Percentiles rank a stretch among this genome's conserved stretches.
These are phyloP conservation scores for Apotomis capreana DNA, from an alignment of 2,888 invertebrate species.

Conservation along the genomic window DNA sequence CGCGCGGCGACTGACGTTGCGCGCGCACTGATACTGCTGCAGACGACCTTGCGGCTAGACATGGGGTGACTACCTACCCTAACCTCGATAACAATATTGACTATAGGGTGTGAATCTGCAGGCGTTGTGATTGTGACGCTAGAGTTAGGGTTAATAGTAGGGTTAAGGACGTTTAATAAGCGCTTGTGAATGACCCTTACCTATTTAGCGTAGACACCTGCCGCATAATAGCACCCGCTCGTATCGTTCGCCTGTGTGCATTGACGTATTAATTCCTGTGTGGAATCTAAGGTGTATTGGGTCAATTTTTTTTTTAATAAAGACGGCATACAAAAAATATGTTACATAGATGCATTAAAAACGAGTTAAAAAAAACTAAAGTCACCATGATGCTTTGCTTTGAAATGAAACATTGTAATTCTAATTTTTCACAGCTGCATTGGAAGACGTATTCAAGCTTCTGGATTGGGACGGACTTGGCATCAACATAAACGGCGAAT, in stretches of 20 bases:
- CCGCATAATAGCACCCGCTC: neutral
- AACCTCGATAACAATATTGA: conserved; percentile 38
- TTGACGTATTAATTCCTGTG: no score
- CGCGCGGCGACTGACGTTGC: conserved; percentile 46
- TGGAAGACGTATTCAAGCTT: no score
- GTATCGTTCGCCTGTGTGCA: neutral
- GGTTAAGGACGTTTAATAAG: neutral
- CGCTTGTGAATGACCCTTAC: neutral
- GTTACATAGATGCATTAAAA: no score
- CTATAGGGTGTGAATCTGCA: conserved; percentile 14
- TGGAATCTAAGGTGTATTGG: neutral
- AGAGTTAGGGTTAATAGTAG: conserved; percentile 2
- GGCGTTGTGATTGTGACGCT: neutral
- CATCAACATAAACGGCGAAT: no score
- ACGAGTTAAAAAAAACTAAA: no score
- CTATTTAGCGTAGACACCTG: no score
- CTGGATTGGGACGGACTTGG: no score
- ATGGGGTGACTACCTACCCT: conserved; percentile 41
- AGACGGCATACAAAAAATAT: no score
- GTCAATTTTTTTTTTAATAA: no score
- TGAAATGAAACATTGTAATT: no score
- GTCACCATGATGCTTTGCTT: no score
- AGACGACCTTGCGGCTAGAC: conserved; percentile 35
- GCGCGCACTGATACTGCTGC: conserved; percentile 46
- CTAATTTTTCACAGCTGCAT: no score